Conservation (phyloP, 2,113 vertebrate species). For the Salvator merianae region DNA sequence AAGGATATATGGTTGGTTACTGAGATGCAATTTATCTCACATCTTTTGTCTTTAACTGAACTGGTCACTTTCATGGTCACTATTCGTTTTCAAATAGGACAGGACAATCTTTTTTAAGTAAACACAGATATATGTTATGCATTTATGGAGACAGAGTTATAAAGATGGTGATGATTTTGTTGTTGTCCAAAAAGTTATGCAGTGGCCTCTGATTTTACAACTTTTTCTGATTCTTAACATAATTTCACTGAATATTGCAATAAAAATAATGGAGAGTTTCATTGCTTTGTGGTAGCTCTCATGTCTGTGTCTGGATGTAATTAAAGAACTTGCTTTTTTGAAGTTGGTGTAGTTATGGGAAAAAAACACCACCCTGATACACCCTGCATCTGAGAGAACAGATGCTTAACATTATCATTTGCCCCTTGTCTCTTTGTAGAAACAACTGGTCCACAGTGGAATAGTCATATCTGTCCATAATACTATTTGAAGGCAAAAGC, state of each 20-base stretch:
- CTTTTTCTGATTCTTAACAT: neutral
- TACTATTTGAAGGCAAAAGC: neutral
- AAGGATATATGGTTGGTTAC: too few relatives aligned
- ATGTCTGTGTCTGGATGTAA: conserved; percentile 4
- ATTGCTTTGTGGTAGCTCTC: neutral
- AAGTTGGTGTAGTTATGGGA: neutral
- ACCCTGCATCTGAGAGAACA: conserved; percentile 15
- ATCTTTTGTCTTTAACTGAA: neutral
- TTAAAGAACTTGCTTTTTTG: conserved; percentile 5
- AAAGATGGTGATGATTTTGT: neutral
- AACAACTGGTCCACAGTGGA: neutral
- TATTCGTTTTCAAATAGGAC: too few relatives aligned
- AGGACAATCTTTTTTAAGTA: too few relatives aligned
- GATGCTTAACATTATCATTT: neutral
- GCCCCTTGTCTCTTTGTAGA: neutral
- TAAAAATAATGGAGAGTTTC: neutral
- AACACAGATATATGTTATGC: neutral
- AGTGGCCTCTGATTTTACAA: neutral
- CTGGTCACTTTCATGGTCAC: neutral
- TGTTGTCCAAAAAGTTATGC: too few relatives aligned
- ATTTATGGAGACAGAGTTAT: too few relatives aligned
- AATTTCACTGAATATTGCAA: neutral
- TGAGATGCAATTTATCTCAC: neutral
- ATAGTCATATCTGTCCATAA: neutral
- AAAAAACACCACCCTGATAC: neutral